Conservation (phyloP, 2,113 vertebrate species). For the Athene cunicularia region DNA sequence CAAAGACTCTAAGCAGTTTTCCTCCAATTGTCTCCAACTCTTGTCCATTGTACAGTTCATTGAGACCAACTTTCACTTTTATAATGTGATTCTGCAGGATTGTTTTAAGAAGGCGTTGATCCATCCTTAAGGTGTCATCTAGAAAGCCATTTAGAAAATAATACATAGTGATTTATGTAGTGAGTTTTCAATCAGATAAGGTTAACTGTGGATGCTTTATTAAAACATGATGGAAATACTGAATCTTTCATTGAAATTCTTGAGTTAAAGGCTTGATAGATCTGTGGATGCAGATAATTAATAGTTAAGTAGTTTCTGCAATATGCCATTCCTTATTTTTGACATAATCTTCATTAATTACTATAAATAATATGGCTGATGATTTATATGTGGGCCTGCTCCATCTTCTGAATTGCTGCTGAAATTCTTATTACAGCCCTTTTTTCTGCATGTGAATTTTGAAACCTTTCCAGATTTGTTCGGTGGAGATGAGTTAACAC, state of each 20-base stretch:
- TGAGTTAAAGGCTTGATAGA: not conserved
- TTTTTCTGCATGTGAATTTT: not conserved
- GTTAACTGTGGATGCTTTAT: not conserved
- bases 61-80: constrained; percentile 88
- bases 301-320: not conserved
- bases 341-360: not conserved
- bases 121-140: constrained; percentile 92
- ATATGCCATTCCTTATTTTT: not conserved
- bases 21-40: constrained; percentile 90
- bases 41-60: constrained; percentile 92
- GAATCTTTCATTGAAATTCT: not conserved
- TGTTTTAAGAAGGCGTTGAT: constrained; percentile 84
- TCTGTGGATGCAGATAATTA: not conserved
- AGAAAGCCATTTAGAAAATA: constrained; percentile 15
- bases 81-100: constrained; percentile 94
- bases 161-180: not conserved
- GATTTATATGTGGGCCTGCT: not conserved
- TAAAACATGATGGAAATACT: not conserved
- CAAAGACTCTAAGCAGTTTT: constrained; percentile 89
- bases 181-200: not conserved
- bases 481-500: not conserved
- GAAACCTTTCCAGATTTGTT: not conserved
- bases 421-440: not conserved
- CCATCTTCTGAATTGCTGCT: not conserved
- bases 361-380: not conserved